A percentile compares a stretch with the other conserved stretches of the same genome.
Conservation (phyloP, 2,797 vertebrate species). For the Microtus agrestis region DNA sequence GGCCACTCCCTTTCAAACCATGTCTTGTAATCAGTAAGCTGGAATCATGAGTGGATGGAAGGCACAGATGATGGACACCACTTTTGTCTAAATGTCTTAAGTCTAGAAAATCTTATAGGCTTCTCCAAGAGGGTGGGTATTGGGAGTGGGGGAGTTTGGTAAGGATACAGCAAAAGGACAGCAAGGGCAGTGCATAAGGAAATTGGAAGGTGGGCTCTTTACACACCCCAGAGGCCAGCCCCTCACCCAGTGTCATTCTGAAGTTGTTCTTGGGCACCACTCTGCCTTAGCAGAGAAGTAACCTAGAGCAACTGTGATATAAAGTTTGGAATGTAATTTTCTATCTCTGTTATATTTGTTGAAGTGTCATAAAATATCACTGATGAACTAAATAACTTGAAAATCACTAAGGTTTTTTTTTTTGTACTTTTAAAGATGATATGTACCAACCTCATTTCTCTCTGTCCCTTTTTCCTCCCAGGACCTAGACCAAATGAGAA, state of each 20-base stretch:
- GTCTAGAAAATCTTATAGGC: not conserved
- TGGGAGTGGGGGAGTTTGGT: fast-evolving
- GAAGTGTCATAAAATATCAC: not conserved
- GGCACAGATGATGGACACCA: not conserved
- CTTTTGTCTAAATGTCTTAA: not conserved
- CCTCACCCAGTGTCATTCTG: not conserved
- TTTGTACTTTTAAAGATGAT: not conserved
- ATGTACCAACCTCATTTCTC: not conserved
- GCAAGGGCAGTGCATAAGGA: no score
- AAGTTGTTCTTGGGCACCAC: no score
- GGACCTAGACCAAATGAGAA: not conserved
- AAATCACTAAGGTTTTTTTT: not conserved
- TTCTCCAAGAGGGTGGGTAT: not conserved
- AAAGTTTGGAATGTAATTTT: not conserved
- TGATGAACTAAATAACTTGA: not conserved
- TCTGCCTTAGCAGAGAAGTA: not conserved
- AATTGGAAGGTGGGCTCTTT: fast-evolving
- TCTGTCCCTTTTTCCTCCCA: not conserved
- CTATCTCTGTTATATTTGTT: not conserved
- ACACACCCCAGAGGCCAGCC: no score
- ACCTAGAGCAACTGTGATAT: not conserved
- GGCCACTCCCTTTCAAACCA: not conserved
- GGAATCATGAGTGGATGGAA: not conserved
- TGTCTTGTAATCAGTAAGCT: not conserved
- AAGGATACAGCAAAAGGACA: not conserved